phyloP scores from a whole-genome alignment of 1,140 invertebrate species.

The Lordiphosa collinella region DNA sequence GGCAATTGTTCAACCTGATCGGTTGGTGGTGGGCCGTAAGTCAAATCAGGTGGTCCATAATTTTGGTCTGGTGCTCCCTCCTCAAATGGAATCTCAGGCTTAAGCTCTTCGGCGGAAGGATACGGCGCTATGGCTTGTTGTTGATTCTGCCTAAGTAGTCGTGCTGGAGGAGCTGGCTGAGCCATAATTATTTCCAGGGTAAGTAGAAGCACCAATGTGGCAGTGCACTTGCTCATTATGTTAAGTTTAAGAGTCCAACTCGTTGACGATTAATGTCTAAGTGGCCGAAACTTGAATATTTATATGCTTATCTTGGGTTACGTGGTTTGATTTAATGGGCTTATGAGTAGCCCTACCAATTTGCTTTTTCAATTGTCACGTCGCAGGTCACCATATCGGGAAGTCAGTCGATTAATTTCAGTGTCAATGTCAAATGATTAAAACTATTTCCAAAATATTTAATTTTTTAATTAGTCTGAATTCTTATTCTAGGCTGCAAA shows the following conservation, averaged over 20 bases:
- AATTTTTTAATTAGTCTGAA: too few relatives aligned
- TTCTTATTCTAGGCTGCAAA: too few relatives aligned
- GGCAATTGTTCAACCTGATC: constrained; percentile 38
- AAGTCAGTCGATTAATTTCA: constrained; percentile 34
- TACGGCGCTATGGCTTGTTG: constrained; percentile 25
- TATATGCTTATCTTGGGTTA: constrained; percentile 17
- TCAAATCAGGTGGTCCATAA: constrained; percentile 41
- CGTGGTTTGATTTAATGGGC: constrained; percentile 22
- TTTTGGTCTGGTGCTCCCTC: constrained; percentile 43
- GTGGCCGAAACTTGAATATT: constrained; percentile 12
- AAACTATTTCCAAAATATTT: too few relatives aligned
- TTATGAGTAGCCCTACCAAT: constrained; percentile 20
- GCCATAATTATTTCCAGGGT: constrained; percentile 10
- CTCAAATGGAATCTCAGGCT: constrained; percentile 38
- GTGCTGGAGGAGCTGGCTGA: constrained; percentile 5
- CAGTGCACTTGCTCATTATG: constrained; percentile 12
- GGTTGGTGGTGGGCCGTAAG: constrained; percentile 48
- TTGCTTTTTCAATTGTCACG: constrained; percentile 16
- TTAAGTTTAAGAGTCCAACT: neutral
- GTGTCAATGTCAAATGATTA: constrained; percentile 23
- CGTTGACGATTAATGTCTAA: constrained; percentile 22
- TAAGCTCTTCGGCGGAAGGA: constrained; percentile 39
- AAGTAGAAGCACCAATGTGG: constrained; percentile 11
- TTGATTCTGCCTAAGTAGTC: constrained; percentile 3
- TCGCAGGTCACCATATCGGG: constrained; percentile 26